Conservation (phyloP, 2,113 vertebrate species). For the Pterocles gutturalis region DNA sequence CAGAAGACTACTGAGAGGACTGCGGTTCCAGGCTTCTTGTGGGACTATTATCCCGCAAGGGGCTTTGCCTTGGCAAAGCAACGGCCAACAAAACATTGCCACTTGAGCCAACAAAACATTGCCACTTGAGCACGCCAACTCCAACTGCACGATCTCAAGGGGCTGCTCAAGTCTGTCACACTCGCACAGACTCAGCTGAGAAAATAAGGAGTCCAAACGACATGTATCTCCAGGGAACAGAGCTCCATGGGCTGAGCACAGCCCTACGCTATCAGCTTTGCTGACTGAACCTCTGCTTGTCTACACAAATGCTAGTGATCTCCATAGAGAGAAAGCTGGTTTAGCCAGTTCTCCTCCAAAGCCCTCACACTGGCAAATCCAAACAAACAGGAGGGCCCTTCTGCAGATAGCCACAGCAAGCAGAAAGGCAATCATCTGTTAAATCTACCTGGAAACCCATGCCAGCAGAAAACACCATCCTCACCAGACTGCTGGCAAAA, state of each 20-base stretch:
- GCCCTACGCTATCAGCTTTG: not conserved
- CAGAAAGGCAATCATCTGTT: not conserved
- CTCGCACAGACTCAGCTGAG: not conserved
- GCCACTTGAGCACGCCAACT: not conserved
- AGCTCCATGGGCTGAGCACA: not conserved
- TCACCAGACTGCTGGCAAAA: slow-evolving; percentile 85
- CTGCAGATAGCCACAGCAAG: not conserved
- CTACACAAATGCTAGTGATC: not conserved
- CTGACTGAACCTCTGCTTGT: not conserved
- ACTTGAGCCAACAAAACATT: not conserved
- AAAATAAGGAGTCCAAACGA: not conserved
- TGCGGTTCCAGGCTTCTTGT: no score
- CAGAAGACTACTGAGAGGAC: no score
- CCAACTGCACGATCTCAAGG: fast-evolving
- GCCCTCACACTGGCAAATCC: not conserved
- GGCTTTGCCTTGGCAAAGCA: not conserved
- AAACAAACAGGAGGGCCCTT: not conserved
- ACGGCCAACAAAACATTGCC: not conserved
- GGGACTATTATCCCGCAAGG: no score
- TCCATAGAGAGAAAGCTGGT: not conserved
- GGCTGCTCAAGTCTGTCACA: not conserved
- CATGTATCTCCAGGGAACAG: no score
- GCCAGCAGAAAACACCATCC: slow-evolving; percentile 38
- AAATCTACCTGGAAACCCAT: not conserved
- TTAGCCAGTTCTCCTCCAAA: not conserved